A percentile compares a stretch with the other conserved stretches of the same genome.
phyloP scores from a whole-genome alignment of 2,797 vertebrate genomes.

The Hyperoplus immaculatus region DNA sequence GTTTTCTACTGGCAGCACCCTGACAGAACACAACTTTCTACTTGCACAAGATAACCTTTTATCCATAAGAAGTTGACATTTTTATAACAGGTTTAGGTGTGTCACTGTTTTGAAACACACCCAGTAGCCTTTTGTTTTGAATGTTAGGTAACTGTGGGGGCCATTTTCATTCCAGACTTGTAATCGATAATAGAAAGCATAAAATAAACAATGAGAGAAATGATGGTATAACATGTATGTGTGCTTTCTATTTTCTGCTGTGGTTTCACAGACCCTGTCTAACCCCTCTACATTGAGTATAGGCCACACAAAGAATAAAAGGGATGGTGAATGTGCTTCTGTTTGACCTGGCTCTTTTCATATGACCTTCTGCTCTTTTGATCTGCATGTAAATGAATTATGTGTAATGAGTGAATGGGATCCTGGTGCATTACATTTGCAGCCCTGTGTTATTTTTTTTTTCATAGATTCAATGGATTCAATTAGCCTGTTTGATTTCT shows the following conservation, averaged over 20 bases:
- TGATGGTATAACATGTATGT: background rate
- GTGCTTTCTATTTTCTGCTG: background rate
- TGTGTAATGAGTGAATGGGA: slow-evolving; percentile 60
- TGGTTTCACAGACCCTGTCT: slow-evolving; percentile 34
- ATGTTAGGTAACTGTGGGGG: no score
- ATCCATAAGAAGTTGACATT: background rate
- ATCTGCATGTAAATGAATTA: slow-evolving; percentile 77
- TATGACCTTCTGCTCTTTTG: slow-evolving; percentile 59
- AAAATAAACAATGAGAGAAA: background rate
- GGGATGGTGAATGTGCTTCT: slow-evolving; percentile 43
- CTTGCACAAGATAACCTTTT: background rate
- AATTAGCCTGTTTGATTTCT: slow-evolving; percentile 72
- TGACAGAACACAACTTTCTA: background rate
- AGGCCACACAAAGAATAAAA: background rate
- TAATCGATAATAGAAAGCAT: background rate
- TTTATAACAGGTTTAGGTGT: background rate
- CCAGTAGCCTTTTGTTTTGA: background rate
- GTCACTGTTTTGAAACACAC: background rate
- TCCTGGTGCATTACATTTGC: slow-evolving; percentile 64
- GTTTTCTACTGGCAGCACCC: background rate
- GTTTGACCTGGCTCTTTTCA: slow-evolving; percentile 55
- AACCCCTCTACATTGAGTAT: slow-evolving; percentile 7
- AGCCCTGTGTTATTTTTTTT: slow-evolving; percentile 44
- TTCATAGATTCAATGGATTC: slow-evolving; percentile 69
- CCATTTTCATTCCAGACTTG: background rate